These are phyloP conservation scores for Zaprionus camerounensis DNA, from an alignment of 1,140 invertebrate genomes.

Conservation along the genomic window DNA sequence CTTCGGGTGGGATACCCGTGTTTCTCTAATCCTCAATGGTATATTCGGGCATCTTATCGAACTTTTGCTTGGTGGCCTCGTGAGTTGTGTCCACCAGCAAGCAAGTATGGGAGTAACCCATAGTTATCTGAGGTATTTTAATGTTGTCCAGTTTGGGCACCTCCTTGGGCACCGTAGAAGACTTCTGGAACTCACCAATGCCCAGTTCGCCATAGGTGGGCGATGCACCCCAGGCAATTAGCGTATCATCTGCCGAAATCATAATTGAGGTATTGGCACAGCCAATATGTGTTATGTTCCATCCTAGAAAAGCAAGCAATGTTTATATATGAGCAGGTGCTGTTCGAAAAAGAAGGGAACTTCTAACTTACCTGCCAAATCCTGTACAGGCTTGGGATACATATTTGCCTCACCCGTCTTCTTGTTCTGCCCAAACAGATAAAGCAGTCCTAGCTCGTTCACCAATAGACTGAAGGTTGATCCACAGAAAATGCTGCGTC, in stretches of 20 bases:
- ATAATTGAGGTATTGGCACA: slow-evolving; percentile 93
- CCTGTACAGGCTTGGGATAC: slow-evolving; percentile 97
- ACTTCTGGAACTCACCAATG: slow-evolving; percentile 94
- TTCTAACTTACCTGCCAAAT: slow-evolving; percentile 88
- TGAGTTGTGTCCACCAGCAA: slow-evolving; percentile 86
- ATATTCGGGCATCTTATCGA: slow-evolving; percentile 85
- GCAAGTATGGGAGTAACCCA: slow-evolving; percentile 93
- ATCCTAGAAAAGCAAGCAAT: slow-evolving; percentile 85
- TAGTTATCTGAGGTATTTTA: slow-evolving; percentile 91
- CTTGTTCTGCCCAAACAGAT: slow-evolving; percentile 96
- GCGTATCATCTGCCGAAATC: slow-evolving; percentile 94
- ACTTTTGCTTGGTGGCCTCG: slow-evolving; percentile 85
- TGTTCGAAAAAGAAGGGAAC: neutral
- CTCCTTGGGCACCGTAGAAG: slow-evolving; percentile 94
- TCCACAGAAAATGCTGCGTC: slow-evolving; percentile 92
- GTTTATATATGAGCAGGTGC: neutral
- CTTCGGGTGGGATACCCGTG: neutral
- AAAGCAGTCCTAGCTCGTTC: slow-evolving; percentile 91
- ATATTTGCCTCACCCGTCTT: slow-evolving; percentile 97
- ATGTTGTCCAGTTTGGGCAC: slow-evolving; percentile 92
- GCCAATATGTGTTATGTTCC: slow-evolving; percentile 93
- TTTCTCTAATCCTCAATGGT: slow-evolving; percentile 76
- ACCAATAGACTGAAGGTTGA: slow-evolving; percentile 94
- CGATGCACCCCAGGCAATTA: slow-evolving; percentile 95
- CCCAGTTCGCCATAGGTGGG: slow-evolving; percentile 97